These are phyloP conservation scores for Cardiocondyla obscurior DNA, from an alignment of 1,140 invertebrate genomes.

Conservation along the genomic window DNA sequence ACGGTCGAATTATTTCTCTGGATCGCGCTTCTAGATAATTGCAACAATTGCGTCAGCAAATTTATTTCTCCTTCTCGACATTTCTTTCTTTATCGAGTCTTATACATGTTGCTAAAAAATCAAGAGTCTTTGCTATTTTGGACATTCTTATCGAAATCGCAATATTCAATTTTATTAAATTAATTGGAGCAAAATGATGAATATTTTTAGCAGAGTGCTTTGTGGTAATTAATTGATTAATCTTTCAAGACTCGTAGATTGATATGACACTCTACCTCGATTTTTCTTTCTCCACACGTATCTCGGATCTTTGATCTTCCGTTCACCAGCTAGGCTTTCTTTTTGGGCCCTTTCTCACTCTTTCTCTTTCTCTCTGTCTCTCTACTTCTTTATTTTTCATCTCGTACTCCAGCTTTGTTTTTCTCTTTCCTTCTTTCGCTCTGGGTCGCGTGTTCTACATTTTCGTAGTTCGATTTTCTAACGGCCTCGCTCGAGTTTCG, in stretches of 20 bases:
- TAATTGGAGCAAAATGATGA: not conserved
- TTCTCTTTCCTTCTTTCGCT: not conserved
- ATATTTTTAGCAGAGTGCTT: conserved; percentile 4
- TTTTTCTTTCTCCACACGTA: not conserved
- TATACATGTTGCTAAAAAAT: not conserved
- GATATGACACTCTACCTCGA: conserved; percentile 13
- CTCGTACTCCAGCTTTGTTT: not conserved
- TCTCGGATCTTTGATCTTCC: conserved; percentile 4
- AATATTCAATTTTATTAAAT: not conserved
- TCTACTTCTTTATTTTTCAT: not conserved
- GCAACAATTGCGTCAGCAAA: not conserved
- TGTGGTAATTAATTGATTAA: conserved; percentile 3
- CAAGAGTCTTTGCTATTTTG: too few relatives aligned
- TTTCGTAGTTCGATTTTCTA: conserved; percentile 69
- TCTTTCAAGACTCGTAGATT: not conserved
- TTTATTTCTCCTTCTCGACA: not conserved
- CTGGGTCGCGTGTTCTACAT: conserved; percentile 49
- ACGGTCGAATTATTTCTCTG: not conserved
- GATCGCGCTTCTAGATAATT: not conserved
- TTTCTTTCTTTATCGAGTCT: not conserved
- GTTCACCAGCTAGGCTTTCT: not conserved
- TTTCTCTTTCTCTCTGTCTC: not conserved
- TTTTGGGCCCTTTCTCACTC: not conserved
- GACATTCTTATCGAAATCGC: not conserved
- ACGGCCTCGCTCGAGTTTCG: conserved; percentile 70